Evolutionary conservation across 2,888 invertebrate species (phyloP), one percentile per base, ranked within the genome.

Genomic region (Diabrotica balteata): DNA sequence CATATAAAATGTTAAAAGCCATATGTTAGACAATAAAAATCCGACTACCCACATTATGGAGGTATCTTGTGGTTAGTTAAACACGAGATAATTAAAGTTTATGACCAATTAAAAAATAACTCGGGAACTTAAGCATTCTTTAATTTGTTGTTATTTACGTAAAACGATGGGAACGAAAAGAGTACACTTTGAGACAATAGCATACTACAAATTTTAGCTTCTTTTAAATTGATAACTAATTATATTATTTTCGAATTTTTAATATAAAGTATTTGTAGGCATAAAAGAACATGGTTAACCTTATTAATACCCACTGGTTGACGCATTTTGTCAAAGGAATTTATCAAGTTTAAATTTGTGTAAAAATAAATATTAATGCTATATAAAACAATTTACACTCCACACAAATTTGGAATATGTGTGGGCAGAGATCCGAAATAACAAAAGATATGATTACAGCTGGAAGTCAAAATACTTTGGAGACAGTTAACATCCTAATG

Each of bases 41-140:
- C 9, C 54, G 32, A 32, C 47, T 54, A 55, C 54, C 55, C 55
- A 63, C 63, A 63, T 55, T 63, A 55, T 11, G 7, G 54, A 55
- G 55, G 55, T 55, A 63, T 45, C 63, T 17, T 45, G 62, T 47
- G 62, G 62, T 62, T 63, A 43, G 46, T 63, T 47, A 44, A 50
- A 22, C 63, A 63, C 32, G 22, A 55, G 32, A 63, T 63, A 63
- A 63, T 63, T 55, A 55, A 55, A 63, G 42, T 63, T 63, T 63
- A 63, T 44, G 54, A 55, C 63, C 55, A 63, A 63, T 63, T 63
- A 63, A 63, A 55, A 55, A 63, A 63, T 49, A 49, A 63, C 42
- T 43, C 55, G 47, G 11, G 49, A 45, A 43, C 52, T 45, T 45
- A 55, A 63, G 55, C 43, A 52, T 52, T 51, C 45, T 51, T 63